phyloP scores from a whole-genome alignment of 2,113 vertebrate genomes.

The Danio rerio region GRCz12tu NC_133190.1:35159001-35159500 shows the following conservation, averaged over 20 bases:
- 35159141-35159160: conserved; percentile 23
- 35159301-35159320: background rate
- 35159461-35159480: conserved; percentile 41
- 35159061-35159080: background rate
- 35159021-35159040: background rate
- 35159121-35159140: background rate
- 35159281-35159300: background rate
- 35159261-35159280: background rate
- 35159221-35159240: background rate
- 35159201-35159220: conserved; percentile 20
- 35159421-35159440: conserved; percentile 6
- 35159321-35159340: conserved; percentile 2
- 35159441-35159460: conserved; percentile 39
- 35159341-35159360: conserved; percentile 3
- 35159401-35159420: conserved; percentile 2
- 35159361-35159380: conserved; percentile 23
- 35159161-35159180: conserved; percentile 4
- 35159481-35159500: background rate
- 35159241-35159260: background rate
- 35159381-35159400: conserved; percentile 45
- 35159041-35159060: background rate
- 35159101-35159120: background rate
- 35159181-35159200: conserved; percentile 8
- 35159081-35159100: background rate
- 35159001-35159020: background rate